Evolutionary conservation across 2,113 vertebrate species (phyloP), one percentile per base, ranked within the genome.

Genomic region (Boulengeromyrus knoepffleri): DNA sequence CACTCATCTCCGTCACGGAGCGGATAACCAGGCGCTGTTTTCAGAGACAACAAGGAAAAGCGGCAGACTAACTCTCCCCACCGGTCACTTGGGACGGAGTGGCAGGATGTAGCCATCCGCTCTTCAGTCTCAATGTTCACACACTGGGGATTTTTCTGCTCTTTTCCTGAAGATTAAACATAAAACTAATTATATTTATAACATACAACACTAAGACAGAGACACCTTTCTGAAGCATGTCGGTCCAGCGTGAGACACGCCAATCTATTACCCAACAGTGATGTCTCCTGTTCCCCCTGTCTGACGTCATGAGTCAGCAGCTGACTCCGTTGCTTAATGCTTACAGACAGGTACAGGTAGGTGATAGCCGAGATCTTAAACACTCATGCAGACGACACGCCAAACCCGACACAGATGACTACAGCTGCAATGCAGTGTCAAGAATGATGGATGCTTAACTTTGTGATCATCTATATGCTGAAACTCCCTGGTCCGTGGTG

Each of bases 41-140:
- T 90, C 89, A 90, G 56, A 90, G 84, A 90, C 84, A 90, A 90
- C 89, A 86, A 66, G 74, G 70, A 56, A 56, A 89, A 86, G 89
- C 47, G 42, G 17, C 7, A 89, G 83, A 80, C 74, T 42, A n/a
- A 88, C 53, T 21, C 87, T 36, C 39, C 36, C 49, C 45, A 39
- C 42, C 31, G 36, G 80, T 49, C 83, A 36, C 89, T 86, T 87
- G 83, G 84, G 89, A 84, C 39, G 24, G 39, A 66, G 56, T 15
- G 45, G 58, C 89, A 90, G 83, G 84, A 87, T 86, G 47, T 62
- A 70, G 36, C 56, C 70, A 70, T 27, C 39, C 83, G 42, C 21
- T 24, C 0, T 85, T 13, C 39, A 47, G 45, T 12, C 5, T 39
- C 83, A 47, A 5, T 13, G 21, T 47, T 45, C 83, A 46, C 9